Evolutionary conservation across 2,113 vertebrate genomes (phyloP), one percentile per base, ranked within the genome.

Genomic region (Mellivora capensis): DNA sequence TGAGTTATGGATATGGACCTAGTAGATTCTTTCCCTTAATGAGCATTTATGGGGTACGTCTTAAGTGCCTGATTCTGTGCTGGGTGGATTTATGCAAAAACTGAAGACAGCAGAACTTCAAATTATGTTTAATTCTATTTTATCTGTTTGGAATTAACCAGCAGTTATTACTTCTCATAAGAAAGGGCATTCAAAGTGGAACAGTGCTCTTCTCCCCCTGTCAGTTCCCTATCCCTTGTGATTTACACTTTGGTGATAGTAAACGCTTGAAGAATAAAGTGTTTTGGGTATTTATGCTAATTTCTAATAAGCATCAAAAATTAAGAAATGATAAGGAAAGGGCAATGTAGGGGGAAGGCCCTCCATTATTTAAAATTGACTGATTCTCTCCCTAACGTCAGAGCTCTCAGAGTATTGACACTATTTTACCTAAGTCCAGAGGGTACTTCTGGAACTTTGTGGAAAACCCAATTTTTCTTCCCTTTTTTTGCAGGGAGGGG

Each of bases 391-490:
- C 12, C 29, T 83, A 27, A 67, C 49, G 72, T 69, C 76, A 7
- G 80, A 91, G 8, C 31, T 7, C 23, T 84, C 12, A 64, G 42
- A 21, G 20, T 49, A 31, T 8, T 11, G 25, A 64, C 0, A 11
- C 57, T 95, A 6, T 95, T 90, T 96, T 94, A 92, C 85, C 57
- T 90, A 93, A 87, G 93, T 92, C 84, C 59, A 72, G 42, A 82
- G 69, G 80, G 37, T 49, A 67, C 7, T 49, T 96, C 42, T 95
- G 84, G 92, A 93, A 92, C 71, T 88, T 96, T 85, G 76, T 80
- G 87, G 87, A 96, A 98, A 96, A 69, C 25, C 80, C 76, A 34
- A 95, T 97, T 95, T 88, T 92, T 95, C 67, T 94, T 93, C 84
- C 71, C 67, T 80, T 93, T 93, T 95, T 49, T 95, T 49, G 9